phyloP scores from a whole-genome alignment of 1,140 invertebrate species.

The Cotesia glomerata region DNA sequence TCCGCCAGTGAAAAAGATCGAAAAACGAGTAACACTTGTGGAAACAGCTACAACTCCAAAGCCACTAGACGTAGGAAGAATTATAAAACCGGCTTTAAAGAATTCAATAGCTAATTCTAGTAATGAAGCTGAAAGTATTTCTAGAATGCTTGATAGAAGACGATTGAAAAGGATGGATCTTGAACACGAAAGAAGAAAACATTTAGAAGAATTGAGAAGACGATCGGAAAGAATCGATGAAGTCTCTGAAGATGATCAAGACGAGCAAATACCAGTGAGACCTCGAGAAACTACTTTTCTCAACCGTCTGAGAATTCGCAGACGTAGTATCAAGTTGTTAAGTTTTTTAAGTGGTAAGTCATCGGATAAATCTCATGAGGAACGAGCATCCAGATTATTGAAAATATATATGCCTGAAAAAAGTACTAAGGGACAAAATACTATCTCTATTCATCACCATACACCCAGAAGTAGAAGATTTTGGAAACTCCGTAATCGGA shows the following conservation, averaged over 20 bases:
- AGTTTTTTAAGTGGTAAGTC: constrained; percentile 52
- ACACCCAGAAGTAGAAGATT: constrained; percentile 58
- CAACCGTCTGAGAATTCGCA: constrained; percentile 46
- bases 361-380: constrained; percentile 50
- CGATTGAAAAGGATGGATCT: constrained; percentile 32
- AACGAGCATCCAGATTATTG: constrained; percentile 49
- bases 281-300: constrained; percentile 46
- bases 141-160: constrained; percentile 9
- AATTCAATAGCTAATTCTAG: background rate
- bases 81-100: constrained; percentile 11
- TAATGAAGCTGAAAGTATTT: background rate
- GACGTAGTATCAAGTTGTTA: constrained; percentile 50
- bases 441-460: constrained; percentile 59
- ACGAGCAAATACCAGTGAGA: constrained; percentile 26
- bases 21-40: constrained; percentile 11
- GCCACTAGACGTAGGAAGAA: background rate
- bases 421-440: constrained; percentile 46
- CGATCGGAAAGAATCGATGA: constrained; percentile 42
- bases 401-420: constrained; percentile 57
- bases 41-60: background rate
- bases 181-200: constrained; percentile 35
- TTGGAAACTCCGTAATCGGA: constrained; percentile 57
- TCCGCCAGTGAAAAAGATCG: background rate
- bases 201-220: constrained; percentile 40
- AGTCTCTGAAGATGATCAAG: constrained; percentile 39